Evolutionary conservation across 2,888 invertebrate species (phyloP).

Genomic region (Hypomecis punctinalis): DNA sequence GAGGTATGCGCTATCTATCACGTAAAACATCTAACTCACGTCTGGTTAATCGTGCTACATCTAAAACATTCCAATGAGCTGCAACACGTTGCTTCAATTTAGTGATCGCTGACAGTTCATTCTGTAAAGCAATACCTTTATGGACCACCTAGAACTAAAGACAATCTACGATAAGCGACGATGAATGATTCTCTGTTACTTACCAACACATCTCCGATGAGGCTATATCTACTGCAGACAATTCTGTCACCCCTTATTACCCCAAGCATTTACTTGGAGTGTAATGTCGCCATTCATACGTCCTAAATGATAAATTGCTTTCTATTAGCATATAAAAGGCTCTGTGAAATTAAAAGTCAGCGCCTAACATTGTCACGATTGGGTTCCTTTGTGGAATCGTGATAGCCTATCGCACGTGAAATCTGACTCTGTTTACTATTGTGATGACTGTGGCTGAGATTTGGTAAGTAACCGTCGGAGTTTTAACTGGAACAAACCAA

Average conservation of each 20-base stretch:
- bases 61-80: no score
- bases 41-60: no score
- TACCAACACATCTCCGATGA: slow-evolving; percentile 20
- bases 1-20: no score
- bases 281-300: slow-evolving; percentile 73
- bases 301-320: slow-evolving; percentile 77
- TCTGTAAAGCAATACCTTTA: no score
- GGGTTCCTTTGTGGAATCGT: slow-evolving; percentile 55
- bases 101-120: no score
- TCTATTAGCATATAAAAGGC: slow-evolving; percentile 77
- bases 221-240: slow-evolving; percentile 25
- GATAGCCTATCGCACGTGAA: slow-evolving; percentile 48
- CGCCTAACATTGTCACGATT: slow-evolving; percentile 65
- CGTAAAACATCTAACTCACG: no score
- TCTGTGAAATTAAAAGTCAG: slow-evolving; percentile 59
- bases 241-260: slow-evolving; percentile 52
- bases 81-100: no score
- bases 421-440: slow-evolving; percentile 35
- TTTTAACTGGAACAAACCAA: not conserved
- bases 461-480: not conserved
- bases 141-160: no score
- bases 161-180: not conserved
- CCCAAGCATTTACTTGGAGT: slow-evolving; percentile 50
- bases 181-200: not conserved
- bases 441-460: slow-evolving; percentile 4